Percentiles rank a stretch among this genome's conserved stretches.
These are phyloP conservation scores for Tupiocoris notatus DNA, from an alignment of 2,888 invertebrate species.

Conservation along the genomic window DNA sequence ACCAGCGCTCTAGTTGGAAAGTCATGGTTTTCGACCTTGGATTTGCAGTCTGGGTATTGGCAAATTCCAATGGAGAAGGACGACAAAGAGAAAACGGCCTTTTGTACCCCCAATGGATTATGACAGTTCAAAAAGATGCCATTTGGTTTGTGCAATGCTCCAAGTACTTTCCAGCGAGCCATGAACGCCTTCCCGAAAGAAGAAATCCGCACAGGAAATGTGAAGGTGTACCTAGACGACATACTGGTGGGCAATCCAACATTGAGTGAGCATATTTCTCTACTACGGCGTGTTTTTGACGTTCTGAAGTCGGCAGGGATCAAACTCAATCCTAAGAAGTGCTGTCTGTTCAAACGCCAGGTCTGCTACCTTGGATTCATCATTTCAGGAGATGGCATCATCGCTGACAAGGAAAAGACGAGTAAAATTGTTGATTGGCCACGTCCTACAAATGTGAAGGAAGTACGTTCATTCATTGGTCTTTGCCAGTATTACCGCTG, in stretches of 20 bases:
- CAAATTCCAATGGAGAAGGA: constrained; percentile 4
- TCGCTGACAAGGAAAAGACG: too few relatives aligned
- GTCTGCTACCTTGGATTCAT: too few relatives aligned
- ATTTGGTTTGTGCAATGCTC: constrained; percentile 10
- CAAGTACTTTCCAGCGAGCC: constrained; percentile 17
- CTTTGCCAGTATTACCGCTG: constrained; percentile 4
- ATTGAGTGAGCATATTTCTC: not conserved
- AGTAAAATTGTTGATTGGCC: not conserved
- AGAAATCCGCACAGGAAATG: not conserved
- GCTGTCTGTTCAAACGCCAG: too few relatives aligned
- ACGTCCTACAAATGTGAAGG: not conserved
- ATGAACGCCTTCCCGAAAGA: not conserved
- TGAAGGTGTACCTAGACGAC: constrained; percentile 4
- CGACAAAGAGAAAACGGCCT: constrained; percentile 10
- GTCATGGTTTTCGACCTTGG: constrained; percentile 4
- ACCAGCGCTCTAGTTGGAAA: not conserved
- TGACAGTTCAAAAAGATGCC: constrained; percentile 5
- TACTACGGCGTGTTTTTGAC: not conserved
- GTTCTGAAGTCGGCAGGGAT: not conserved
- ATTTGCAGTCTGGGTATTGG: constrained; percentile 10
- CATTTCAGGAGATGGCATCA: too few relatives aligned
- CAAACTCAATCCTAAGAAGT: constrained; percentile 22
- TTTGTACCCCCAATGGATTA: constrained; percentile 2
- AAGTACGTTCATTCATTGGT: constrained; percentile 1
- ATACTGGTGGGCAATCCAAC: not conserved